A percentile compares a stretch with the other conserved stretches of the same genome.
Conservation (phyloP, 2,888 invertebrate species). For the Sinohyriopsis cumingii region DNA sequence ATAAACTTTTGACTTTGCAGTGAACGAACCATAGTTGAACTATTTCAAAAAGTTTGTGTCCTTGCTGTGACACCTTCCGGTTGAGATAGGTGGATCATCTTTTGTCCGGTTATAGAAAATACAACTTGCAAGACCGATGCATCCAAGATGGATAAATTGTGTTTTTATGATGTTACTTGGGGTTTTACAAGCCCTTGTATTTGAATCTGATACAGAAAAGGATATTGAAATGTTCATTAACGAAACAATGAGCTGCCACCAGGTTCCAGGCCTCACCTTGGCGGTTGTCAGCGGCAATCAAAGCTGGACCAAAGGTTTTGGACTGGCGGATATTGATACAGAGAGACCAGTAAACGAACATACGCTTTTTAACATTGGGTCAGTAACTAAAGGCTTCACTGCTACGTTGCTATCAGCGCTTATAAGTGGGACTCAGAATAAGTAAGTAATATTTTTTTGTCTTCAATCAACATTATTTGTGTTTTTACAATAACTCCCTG, state of each 20-base stretch:
- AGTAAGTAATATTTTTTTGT: slow-evolving; percentile 10
- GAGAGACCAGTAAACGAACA: slow-evolving; percentile 11
- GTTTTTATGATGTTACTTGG: neutral
- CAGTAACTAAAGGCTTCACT: slow-evolving; percentile 25
- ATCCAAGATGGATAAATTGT: neutral
- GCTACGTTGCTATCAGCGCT: slow-evolving; percentile 18
- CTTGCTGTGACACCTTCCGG: no score
- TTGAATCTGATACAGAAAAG: slow-evolving; percentile 12
- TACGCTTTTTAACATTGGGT: slow-evolving; percentile 26
- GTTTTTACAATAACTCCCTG: no score
- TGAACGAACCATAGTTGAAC: no score
- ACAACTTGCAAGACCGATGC: no score
- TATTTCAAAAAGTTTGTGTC: no score
- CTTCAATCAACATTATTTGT: no score
- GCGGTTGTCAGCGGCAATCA: slow-evolving; percentile 26
- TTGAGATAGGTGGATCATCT: no score
- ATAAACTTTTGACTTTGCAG: no score
- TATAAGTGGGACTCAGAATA: slow-evolving; percentile 9
- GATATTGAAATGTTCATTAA: slow-evolving; percentile 11
- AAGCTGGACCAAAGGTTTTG: slow-evolving; percentile 23
- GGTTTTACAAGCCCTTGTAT: slow-evolving; percentile 2
- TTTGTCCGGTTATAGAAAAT: no score
- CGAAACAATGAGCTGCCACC: slow-evolving; percentile 22
- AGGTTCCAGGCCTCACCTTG: slow-evolving; percentile 29
- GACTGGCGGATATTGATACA: slow-evolving; percentile 11